phyloP scores from a whole-genome alignment of 2,113 vertebrate species.

The Ariopsis seemanni region DNA sequence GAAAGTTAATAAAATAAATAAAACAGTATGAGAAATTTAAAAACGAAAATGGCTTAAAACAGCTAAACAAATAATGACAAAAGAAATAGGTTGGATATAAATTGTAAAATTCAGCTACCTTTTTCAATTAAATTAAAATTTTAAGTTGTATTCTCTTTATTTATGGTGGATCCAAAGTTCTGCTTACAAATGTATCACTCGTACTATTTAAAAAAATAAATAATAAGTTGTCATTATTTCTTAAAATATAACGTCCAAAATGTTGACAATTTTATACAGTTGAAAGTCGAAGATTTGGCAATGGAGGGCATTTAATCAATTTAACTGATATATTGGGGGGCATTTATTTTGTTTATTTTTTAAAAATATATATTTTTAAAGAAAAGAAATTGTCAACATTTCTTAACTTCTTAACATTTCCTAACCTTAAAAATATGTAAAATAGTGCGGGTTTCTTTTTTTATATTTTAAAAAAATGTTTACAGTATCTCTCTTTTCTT shows the following conservation, averaged over 20 bases:
- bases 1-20: no score
- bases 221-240: not conserved
- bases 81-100: not conserved
- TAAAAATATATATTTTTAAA: not conserved
- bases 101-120: not conserved
- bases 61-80: not conserved
- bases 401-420: no score
- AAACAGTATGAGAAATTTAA: not conserved
- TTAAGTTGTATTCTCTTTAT: no score
- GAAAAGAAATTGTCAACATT: not conserved
- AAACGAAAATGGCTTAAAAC: not conserved
- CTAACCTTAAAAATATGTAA: no score
- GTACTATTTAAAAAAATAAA: not conserved
- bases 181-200: no score
- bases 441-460: no score
- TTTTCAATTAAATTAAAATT: not conserved
- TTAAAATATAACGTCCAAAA: not conserved
- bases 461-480: no score
- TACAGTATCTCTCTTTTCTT: no score
- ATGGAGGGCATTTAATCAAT: not conserved
- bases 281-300: not conserved
- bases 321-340: not conserved
- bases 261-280: not conserved
- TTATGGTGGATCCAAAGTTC: no score
- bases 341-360: not conserved